These are phyloP conservation scores for Acanthosoma haemorrhoidale DNA, from an alignment of 2,888 invertebrate species.

Conservation along the genomic window DNA sequence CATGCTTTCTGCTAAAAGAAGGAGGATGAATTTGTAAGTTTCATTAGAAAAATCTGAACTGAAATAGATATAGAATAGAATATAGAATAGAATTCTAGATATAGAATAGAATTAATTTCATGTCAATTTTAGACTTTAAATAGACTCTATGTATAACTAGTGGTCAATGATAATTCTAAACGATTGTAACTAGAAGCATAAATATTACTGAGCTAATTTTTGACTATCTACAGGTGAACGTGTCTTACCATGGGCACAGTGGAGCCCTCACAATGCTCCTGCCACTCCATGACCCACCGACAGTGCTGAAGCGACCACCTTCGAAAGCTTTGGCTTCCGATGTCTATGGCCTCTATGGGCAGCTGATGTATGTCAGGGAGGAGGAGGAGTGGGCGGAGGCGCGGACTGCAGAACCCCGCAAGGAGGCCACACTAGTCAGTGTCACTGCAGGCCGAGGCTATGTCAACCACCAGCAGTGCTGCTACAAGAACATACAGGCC, in stretches of 20 bases:
- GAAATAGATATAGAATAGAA: too few relatives aligned
- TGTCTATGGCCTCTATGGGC: constrained; percentile 83
- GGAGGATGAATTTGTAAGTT: constrained; percentile 1
- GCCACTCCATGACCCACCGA: constrained; percentile 55
- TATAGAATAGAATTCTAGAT: too few relatives aligned
- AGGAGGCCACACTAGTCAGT: constrained; percentile 63
- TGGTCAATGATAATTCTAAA: too few relatives aligned
- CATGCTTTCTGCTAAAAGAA: not conserved
- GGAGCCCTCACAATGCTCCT: constrained; percentile 87
- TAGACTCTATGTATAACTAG: too few relatives aligned
- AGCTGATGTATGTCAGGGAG: constrained; percentile 68
- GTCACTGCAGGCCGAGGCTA: constrained; percentile 86
- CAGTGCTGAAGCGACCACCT: constrained; percentile 45
- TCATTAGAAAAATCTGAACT: too few relatives aligned
- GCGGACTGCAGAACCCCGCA: constrained; percentile 30
- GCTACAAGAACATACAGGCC: constrained; percentile 55
- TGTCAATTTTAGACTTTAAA: too few relatives aligned
- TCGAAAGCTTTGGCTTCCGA: constrained; percentile 56
- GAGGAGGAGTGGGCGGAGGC: constrained; percentile 25
- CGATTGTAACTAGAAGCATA: too few relatives aligned
- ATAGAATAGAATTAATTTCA: too few relatives aligned
- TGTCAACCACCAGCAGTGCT: constrained; percentile 74
- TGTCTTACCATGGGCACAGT: constrained; percentile 88
- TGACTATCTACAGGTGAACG: constrained; percentile 61
- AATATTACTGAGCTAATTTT: too few relatives aligned